phyloP scores from a whole-genome alignment of 2,888 invertebrate genomes.

The Hipparchia semele region DNA sequence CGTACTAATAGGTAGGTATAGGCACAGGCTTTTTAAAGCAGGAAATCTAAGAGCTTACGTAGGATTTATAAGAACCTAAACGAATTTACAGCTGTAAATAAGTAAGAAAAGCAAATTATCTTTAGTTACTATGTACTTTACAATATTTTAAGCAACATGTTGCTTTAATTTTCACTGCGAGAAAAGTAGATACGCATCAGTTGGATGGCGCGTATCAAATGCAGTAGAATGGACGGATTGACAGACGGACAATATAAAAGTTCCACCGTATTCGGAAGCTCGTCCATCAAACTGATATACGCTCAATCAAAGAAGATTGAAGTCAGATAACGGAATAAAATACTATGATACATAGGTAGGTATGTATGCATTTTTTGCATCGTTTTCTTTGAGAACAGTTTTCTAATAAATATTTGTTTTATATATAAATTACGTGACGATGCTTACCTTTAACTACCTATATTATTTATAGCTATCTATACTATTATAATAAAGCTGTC shows the following conservation, averaged over 20 bases:
- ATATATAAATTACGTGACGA: not conserved
- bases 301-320: conserved; percentile 72
- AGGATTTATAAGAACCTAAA: too few relatives aligned
- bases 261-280: conserved; percentile 66
- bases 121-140: not conserved
- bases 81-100: too few relatives aligned
- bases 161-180: conserved; percentile 6
- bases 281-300: conserved; percentile 69
- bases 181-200: conserved; percentile 42
- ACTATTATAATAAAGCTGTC: too few relatives aligned
- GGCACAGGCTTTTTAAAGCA: too few relatives aligned
- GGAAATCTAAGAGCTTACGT: too few relatives aligned
- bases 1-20: too few relatives aligned
- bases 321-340: conserved; percentile 50
- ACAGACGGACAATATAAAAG: conserved; percentile 61
- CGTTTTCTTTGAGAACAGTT: conserved; percentile 18
- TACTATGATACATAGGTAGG: conserved; percentile 27
- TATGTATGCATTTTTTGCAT: conserved; percentile 33
- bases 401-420: not conserved
- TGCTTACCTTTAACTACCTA: too few relatives aligned
- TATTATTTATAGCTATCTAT: too few relatives aligned
- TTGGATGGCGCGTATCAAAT: conserved; percentile 38
- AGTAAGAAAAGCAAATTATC: too few relatives aligned
- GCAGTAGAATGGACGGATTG: conserved; percentile 55
- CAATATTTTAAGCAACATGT: not conserved